phyloP scores from a whole-genome alignment of 1,140 invertebrate species.

The Bilobella aurantiaca region DNA sequence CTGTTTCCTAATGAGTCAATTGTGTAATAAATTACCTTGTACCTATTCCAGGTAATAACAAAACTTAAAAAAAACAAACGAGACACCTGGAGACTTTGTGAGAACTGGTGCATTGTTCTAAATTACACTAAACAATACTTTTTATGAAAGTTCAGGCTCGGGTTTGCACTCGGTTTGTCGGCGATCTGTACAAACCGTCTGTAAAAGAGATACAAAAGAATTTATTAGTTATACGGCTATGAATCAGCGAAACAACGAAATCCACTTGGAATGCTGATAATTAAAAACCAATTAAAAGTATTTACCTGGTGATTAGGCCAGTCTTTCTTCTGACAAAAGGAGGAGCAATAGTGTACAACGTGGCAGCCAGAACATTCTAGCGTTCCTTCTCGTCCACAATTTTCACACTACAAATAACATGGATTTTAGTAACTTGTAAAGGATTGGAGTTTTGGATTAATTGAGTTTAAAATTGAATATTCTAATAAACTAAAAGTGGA shows the following conservation, averaged over 20 bases:
- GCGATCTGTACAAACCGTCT: conserved; percentile 6
- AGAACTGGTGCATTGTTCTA: no score
- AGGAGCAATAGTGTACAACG: conserved; percentile 72
- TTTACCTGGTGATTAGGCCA: conserved; percentile 67
- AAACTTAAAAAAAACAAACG: no score
- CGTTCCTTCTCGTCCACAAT: conserved; percentile 71
- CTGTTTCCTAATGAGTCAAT: no score
- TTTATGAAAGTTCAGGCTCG: background rate
- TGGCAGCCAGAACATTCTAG: conserved; percentile 74
- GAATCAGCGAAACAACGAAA: no score
- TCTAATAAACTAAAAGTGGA: conserved; percentile 18
- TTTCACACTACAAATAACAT: conserved; percentile 62
- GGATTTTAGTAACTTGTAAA: no score
- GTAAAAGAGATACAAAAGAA: background rate
- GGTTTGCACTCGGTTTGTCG: background rate
- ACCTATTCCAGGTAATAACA: no score
- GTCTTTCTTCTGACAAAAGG: conserved; percentile 76
- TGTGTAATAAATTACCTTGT: no score
- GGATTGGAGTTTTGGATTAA: no score
- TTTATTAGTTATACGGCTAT: background rate
- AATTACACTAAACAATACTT: no score
- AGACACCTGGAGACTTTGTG: no score
- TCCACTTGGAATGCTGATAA: no score
- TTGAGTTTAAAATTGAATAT: background rate
- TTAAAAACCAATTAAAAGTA: no score